These are phyloP conservation scores for Carpatolechia fugitivella DNA, from an alignment of 2,888 invertebrate genomes.

Conservation along the genomic window DNA sequence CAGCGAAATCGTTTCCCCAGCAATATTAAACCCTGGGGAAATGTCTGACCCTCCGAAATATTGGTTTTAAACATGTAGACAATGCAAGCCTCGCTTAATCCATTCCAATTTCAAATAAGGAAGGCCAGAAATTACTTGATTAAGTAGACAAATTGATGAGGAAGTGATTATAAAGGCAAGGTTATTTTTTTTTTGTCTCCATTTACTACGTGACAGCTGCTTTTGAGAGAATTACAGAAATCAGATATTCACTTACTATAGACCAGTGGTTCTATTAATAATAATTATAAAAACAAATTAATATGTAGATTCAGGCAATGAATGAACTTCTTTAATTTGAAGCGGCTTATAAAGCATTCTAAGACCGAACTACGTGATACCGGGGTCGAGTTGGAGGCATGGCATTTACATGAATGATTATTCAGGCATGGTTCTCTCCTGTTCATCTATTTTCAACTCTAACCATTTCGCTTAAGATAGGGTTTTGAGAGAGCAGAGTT, in stretches of 20 bases:
- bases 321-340: neutral
- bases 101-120: constrained; percentile 51
- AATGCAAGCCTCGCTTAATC: constrained; percentile 52
- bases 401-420: constrained; percentile 72
- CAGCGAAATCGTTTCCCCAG: neutral
- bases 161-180: neutral
- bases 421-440: constrained; percentile 39
- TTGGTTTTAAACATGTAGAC: constrained; percentile 46
- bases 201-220: too few relatives aligned
- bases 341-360: neutral
- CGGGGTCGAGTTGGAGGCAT: constrained; percentile 51
- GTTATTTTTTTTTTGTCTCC: neutral
- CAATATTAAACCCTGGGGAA: neutral
- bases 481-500: constrained; percentile 31
- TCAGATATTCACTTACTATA: too few relatives aligned
- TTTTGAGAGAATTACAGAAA: too few relatives aligned
- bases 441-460: constrained; percentile 36
- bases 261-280: too few relatives aligned
- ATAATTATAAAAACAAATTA: too few relatives aligned
- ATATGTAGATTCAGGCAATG: too few relatives aligned
- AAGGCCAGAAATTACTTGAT: constrained; percentile 33
- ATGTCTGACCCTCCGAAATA: constrained; percentile 22
- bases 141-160: neutral
- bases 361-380: constrained; percentile 52
- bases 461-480: constrained; percentile 28